Conservation (phyloP, 2,113 vertebrate species). For the Notothenia rossii region DNA sequence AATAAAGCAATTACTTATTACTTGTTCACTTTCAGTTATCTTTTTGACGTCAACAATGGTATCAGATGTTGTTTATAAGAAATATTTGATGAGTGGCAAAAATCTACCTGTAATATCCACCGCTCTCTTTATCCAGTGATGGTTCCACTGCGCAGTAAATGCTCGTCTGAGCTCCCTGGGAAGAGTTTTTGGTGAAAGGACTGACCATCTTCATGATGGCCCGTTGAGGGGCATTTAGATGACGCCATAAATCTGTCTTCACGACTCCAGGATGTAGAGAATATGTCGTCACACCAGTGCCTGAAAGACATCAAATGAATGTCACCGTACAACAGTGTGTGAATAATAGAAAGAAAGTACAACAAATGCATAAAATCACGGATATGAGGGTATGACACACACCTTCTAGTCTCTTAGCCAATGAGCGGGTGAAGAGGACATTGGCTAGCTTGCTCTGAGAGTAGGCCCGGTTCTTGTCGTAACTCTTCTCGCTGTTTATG, state of each 20-base stretch:
- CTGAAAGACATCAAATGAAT: conserved; percentile 49
- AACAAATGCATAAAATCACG: no score
- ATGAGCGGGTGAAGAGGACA: conserved; percentile 80
- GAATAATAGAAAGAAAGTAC: background rate
- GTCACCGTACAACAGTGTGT: background rate
- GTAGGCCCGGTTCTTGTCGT: conserved; percentile 79
- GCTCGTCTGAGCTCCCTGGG: conserved; percentile 84
- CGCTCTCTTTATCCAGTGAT: conserved; percentile 77
- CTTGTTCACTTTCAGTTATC: background rate
- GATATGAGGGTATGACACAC: background rate
- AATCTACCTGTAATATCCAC: conserved; percentile 83
- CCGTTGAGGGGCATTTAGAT: conserved; percentile 70
- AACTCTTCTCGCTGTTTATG: conserved; percentile 86
- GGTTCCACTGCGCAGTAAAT: conserved; percentile 86
- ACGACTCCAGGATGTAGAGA: conserved; percentile 85
- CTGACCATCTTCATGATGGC: conserved; percentile 66
- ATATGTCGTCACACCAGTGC: conserved; percentile 80
- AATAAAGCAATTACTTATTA: background rate
- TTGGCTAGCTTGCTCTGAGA: conserved; percentile 88
- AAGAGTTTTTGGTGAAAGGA: conserved; percentile 81
- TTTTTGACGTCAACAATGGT: background rate
- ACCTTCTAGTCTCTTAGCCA: conserved; percentile 83
- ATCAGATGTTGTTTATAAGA: background rate
- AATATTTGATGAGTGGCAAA: background rate
- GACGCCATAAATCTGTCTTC: conserved; percentile 82